phyloP scores from a whole-genome alignment of 2,113 vertebrate species.

The Grammomys surdaster region DNA sequence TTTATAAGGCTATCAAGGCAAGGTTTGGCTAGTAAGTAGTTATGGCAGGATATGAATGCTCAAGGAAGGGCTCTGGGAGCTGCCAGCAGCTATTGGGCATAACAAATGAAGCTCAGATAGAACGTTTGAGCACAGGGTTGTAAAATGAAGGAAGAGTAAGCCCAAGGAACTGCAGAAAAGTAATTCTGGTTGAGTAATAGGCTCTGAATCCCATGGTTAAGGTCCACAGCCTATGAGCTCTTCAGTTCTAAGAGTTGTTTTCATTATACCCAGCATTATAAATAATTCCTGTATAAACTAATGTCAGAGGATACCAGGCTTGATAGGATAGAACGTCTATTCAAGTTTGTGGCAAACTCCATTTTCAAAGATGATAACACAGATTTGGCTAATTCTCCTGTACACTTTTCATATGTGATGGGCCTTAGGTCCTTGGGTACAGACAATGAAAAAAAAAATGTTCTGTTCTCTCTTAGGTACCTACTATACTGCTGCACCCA shows the following conservation, averaged over 20 bases:
- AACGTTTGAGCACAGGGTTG: not conserved
- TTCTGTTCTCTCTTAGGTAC: not conserved
- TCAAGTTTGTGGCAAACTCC: not conserved
- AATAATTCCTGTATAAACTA: slow-evolving; percentile 18
- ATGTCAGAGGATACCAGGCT: not conserved
- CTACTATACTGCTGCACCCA: not conserved
- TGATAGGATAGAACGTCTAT: not conserved
- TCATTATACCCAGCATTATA: not conserved
- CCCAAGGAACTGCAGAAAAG: not conserved
- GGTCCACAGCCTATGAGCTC: not conserved
- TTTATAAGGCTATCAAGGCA: not conserved
- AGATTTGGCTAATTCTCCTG: not conserved
- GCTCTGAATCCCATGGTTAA: not conserved
- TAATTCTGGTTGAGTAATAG: not conserved
- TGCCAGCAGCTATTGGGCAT: not conserved
- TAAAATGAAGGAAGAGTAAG: not conserved
- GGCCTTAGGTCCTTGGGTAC: not conserved
- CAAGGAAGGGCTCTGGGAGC: not conserved
- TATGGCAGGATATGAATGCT: not conserved
- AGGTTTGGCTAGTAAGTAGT: not conserved
- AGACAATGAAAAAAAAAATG: not conserved
- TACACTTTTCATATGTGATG: not conserved
- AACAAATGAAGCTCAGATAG: not conserved
- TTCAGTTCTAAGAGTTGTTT: not conserved
- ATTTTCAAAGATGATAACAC: slow-evolving; percentile 5